These are phyloP conservation scores for Apis laboriosa DNA, from an alignment of 1,140 invertebrate species.

Conservation along the genomic window DNA sequence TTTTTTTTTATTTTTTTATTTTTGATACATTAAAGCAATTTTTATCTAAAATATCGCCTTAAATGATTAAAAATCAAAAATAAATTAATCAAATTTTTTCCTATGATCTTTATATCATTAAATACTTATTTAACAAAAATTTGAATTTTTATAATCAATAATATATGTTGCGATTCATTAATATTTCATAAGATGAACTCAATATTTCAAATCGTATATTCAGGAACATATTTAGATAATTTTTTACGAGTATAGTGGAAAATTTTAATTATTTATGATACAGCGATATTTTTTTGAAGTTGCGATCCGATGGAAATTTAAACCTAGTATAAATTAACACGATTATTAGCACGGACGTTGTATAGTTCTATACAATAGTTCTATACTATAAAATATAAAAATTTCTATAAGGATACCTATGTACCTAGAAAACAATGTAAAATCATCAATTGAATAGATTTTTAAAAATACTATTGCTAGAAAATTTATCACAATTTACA, in stretches of 20 bases:
- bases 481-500: neutral
- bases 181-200: neutral
- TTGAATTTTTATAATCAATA: neutral
- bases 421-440: neutral
- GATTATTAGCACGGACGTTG: slow-evolving; percentile 3
- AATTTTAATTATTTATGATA: neutral
- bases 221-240: neutral
- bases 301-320: slow-evolving; percentile 28
- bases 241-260: neutral
- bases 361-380: neutral
- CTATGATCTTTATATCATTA: too few relatives aligned
- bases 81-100: too few relatives aligned
- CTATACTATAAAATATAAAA: neutral
- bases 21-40: too few relatives aligned
- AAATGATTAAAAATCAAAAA: too few relatives aligned
- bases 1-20: too few relatives aligned
- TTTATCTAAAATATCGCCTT: too few relatives aligned
- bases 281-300: slow-evolving; percentile 15
- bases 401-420: neutral
- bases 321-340: slow-evolving; percentile 18
- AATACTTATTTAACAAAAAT: too few relatives aligned
- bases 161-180: neutral
- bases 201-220: neutral
- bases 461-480: neutral
- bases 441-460: slow-evolving; percentile 12